phyloP scores from a whole-genome alignment of 2,888 invertebrate genomes.

The Aspidiotus rigidus region DNA sequence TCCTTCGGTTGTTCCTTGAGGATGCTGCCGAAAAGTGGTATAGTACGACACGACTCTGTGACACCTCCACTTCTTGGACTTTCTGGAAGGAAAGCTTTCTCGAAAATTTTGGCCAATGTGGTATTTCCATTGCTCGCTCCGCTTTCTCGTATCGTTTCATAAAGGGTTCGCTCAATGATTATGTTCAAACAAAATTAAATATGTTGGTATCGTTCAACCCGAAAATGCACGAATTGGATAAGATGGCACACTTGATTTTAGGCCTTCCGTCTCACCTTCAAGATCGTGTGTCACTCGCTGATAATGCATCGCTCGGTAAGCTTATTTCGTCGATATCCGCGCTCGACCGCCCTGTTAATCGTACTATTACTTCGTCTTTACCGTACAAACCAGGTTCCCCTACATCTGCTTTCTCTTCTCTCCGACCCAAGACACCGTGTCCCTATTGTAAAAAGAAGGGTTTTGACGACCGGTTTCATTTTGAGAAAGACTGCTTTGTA shows the following conservation, averaged over 20 bases:
- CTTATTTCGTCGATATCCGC: background rate
- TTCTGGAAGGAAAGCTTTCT: background rate
- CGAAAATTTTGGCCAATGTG: background rate
- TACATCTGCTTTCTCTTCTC: background rate
- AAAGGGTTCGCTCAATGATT: background rate
- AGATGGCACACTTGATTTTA: background rate
- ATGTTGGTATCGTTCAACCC: background rate
- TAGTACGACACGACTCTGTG: background rate
- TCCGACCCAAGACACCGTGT: background rate
- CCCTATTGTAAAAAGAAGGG: conserved; percentile 3
- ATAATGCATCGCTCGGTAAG: background rate
- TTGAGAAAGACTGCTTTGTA: background rate
- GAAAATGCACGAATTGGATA: background rate
- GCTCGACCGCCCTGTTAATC: background rate
- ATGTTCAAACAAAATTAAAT: background rate
- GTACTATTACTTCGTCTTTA: conserved; percentile 2
- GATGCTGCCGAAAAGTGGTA: conserved; percentile 10
- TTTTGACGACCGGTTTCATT: background rate
- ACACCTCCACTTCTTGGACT: background rate
- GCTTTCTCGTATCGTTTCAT: background rate
- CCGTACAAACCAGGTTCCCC: background rate
- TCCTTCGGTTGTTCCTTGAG: background rate
- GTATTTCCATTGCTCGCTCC: background rate
- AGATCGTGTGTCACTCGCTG: background rate
- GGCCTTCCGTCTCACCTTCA: background rate